phyloP scores from a whole-genome alignment of 2,888 invertebrate species.

The Itoplectis maculator region DNA sequence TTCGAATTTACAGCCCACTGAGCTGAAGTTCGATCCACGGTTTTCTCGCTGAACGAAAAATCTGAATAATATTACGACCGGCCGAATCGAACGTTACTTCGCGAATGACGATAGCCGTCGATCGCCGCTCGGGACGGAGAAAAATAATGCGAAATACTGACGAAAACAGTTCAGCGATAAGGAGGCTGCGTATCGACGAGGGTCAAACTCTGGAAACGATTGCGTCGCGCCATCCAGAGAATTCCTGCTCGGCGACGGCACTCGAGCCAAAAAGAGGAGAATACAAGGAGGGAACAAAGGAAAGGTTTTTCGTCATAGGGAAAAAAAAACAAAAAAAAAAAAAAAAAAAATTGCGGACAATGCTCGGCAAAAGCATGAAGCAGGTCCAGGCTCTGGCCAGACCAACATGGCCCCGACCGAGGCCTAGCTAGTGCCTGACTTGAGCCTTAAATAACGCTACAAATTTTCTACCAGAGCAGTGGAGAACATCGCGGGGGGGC shows the following conservation, averaged over 20 bases:
- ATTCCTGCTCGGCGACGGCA: not conserved
- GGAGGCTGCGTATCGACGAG: constrained; percentile 44
- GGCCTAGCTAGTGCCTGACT: no score
- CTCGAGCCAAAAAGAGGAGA: not conserved
- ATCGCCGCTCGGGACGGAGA: constrained; percentile 28
- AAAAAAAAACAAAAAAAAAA: no score
- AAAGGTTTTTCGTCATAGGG: not conserved
- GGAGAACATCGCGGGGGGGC: constrained; percentile 14
- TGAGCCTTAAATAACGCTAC: no score
- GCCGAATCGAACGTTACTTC: constrained; percentile 56
- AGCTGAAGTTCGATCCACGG: constrained; percentile 29
- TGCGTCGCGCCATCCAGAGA: not conserved
- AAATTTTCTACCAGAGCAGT: no score
- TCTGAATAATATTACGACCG: constrained; percentile 28
- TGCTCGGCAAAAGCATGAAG: no score
- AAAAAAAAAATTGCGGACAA: no score
- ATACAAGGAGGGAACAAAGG: not conserved
- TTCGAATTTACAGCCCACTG: not conserved
- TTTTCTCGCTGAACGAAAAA: not conserved
- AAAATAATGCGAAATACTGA: constrained; percentile 51
- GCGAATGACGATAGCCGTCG: constrained; percentile 64
- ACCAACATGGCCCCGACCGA: no score
- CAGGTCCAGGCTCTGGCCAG: no score
- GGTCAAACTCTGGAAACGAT: constrained; percentile 35
- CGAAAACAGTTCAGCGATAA: constrained; percentile 61